These are phyloP conservation scores for Parelbella ahira DNA, from an alignment of 2,888 invertebrate species.

Conservation along the genomic window DNA sequence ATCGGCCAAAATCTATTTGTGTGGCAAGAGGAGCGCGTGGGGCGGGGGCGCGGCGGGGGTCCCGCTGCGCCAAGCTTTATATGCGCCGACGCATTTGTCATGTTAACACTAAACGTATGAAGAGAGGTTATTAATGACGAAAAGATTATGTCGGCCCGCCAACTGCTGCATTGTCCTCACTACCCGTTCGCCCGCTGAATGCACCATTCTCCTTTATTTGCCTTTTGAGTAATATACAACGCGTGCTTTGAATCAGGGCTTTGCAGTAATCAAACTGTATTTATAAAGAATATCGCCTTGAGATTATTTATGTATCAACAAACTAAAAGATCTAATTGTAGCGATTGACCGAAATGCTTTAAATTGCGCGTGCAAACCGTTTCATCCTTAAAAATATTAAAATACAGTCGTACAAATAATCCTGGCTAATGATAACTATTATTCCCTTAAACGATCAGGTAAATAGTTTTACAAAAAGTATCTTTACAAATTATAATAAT, in stretches of 20 bases:
- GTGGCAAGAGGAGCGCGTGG: constrained; percentile 50
- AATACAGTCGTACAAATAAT: too few relatives aligned
- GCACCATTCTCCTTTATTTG: constrained; percentile 36
- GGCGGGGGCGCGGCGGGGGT: too few relatives aligned
- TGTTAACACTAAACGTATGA: constrained; percentile 76
- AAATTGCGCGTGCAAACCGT: too few relatives aligned
- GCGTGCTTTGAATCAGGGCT: constrained; percentile 3
- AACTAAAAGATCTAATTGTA: constrained; percentile 9
- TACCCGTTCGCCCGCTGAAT: constrained; percentile 28
- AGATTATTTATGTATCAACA: constrained; percentile 15
- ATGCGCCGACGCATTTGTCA: constrained; percentile 67
- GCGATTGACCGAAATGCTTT: constrained; percentile 6
- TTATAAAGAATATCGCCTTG: constrained; percentile 2
- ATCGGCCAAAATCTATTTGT: constrained; percentile 36
- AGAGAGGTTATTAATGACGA: constrained; percentile 74
- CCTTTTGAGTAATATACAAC: constrained; percentile 33
- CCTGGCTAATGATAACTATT: too few relatives aligned
- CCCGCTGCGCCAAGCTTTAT: constrained; percentile 58
- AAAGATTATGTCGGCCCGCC: constrained; percentile 61
- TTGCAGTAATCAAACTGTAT: constrained; percentile 10
- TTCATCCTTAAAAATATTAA: too few relatives aligned
- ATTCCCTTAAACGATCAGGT: too few relatives aligned
- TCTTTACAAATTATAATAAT: too few relatives aligned
- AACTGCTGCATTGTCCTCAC: constrained; percentile 56
- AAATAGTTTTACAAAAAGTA: too few relatives aligned